Evolutionary conservation across 2,888 invertebrate species (phyloP).

Genomic region (Hirtodrosophila cameraria): DNA sequence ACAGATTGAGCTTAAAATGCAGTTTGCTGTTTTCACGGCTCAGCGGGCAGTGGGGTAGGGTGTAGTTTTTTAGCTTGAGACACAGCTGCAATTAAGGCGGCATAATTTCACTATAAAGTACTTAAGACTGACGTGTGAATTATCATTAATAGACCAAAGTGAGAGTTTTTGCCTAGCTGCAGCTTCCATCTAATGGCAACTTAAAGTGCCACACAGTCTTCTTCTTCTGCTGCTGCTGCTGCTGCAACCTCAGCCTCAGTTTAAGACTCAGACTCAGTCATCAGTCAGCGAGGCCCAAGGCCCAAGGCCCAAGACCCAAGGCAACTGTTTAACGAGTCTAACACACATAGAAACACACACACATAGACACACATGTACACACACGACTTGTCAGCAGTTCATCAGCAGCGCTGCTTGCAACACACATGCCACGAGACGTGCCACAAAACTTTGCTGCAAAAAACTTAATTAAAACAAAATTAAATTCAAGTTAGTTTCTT

Average conservation of each 20-base stretch:
- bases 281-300: conserved; percentile 40
- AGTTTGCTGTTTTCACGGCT: conserved; percentile 51
- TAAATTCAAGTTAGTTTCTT: conserved; percentile 49
- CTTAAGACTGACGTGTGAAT: conserved; percentile 67
- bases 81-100: conserved; percentile 65
- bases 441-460: conserved; percentile 26
- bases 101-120: conserved; percentile 64
- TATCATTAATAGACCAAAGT: conserved; percentile 76
- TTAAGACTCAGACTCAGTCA: no score
- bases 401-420: conserved; percentile 17
- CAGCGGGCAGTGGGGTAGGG: conserved; percentile 56
- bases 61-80: conserved; percentile 55
- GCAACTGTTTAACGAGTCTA: conserved; percentile 39
- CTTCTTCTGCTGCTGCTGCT: no score
- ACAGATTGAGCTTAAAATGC: conserved; percentile 15
- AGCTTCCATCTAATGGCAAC: conserved; percentile 53
- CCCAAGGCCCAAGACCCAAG: conserved; percentile 31
- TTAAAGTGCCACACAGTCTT: conserved; percentile 14
- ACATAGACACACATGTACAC: not conserved
- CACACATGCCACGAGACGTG: conserved; percentile 28
- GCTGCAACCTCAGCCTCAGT: no score
- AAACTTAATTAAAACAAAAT: conserved; percentile 74
- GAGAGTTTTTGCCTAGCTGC: conserved; percentile 50
- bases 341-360: not conserved
- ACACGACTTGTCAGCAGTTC: conserved; percentile 43